Base-by-base conservation (phyloP, 1,140 invertebrate species). In the Ridgeia piscesae region DNA sequence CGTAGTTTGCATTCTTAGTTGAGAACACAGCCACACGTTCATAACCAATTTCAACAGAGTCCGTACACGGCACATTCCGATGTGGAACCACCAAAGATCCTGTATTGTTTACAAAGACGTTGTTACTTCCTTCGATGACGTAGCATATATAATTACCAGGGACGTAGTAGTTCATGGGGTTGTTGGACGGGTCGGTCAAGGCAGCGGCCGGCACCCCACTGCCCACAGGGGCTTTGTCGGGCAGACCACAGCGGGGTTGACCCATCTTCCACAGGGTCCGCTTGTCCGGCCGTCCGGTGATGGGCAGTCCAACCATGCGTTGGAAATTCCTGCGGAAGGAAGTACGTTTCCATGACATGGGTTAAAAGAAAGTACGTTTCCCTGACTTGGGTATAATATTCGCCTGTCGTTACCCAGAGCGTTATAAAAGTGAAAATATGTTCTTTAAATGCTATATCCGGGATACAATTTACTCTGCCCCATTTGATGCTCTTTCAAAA, bases 221-320 rank as follows among this genome's bases (percentile, higher is more conserved):
- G 33, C 34, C 42, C 11, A 48, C 21, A 42, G 91, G 92, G 48
- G 88, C 89, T 77, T 88, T 92, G 50, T 93, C 92, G 4, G 92
- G 92, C 91, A 93, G 77, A 31, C 92, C 92, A 35, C 92, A 93
- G n/a, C 92, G 35, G 33, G 92, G 92, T 34, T 35, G 33, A 34
- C 4, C 27, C 92, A 93, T 93, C 58, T 88, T 89, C 35, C 34
- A 27, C 33, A 35, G 17, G 6, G 92, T 93, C 0, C 6, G 1
- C 35, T 88, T 88, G 88, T 93, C 88, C 8, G 92, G 42, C 35
- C 31, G 11, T 6, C 92, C 92, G 0, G 92, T 93, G 35, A 34
- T 34, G 14, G 92, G 42, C 34, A 93, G 27, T 31, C 89, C 42
- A 34, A 35, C 92, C 92, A 93, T 92, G 31, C 88, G 50, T 58